phyloP scores from a whole-genome alignment of 2,113 vertebrate genomes.

The Varanus komodoensis region DNA sequence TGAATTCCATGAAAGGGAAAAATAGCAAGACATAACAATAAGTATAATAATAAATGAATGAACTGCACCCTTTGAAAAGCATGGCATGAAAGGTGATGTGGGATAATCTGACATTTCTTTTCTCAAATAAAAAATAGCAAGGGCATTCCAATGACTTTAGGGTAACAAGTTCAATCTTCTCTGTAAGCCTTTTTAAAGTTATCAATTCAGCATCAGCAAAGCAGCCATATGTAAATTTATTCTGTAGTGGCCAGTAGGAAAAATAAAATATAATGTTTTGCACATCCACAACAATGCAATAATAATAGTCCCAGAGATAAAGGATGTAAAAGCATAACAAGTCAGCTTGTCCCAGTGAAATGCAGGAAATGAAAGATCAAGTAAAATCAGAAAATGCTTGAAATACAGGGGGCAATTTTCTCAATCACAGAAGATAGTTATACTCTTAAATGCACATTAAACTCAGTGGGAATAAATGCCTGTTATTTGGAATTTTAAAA shows the following conservation, averaged over 20 bases:
- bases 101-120: background rate
- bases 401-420: conserved; percentile 50
- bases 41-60: too few relatives aligned
- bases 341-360: conserved; percentile 8
- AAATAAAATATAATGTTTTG: background rate
- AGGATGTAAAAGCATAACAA: conserved; percentile 3
- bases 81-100: background rate
- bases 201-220: background rate
- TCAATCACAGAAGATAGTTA: conserved; percentile 38
- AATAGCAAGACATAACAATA: too few relatives aligned
- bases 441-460: conserved; percentile 34
- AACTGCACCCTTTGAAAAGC: background rate
- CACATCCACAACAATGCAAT: conserved; percentile 22
- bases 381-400: conserved; percentile 53
- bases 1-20: too few relatives aligned
- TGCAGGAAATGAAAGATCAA: conserved; percentile 33
- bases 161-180: conserved; percentile 8
- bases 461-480: conserved; percentile 28
- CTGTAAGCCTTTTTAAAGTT: background rate
- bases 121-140: background rate
- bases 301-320: conserved; percentile 2
- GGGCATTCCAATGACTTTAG: background rate
- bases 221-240: conserved; percentile 33
- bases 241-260: background rate
- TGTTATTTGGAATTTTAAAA: conserved; percentile 1